Evolutionary conservation across 2,888 invertebrate genomes (phyloP).

Genomic region (Nowickia ferox): DNA sequence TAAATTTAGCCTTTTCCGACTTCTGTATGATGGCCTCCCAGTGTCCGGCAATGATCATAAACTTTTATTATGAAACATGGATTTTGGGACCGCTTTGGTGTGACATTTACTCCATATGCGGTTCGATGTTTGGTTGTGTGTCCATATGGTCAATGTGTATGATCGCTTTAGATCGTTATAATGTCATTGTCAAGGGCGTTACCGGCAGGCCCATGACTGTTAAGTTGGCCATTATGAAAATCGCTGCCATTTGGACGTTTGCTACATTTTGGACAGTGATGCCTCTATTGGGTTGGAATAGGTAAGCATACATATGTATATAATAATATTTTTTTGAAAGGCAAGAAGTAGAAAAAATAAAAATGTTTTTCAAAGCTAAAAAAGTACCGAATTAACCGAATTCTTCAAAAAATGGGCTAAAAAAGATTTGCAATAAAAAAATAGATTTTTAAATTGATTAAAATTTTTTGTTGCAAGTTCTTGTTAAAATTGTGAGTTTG

Average conservation of each 20-base stretch:
- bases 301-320: slow-evolving; percentile 74
- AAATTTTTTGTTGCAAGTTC: no score
- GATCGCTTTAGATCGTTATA: slow-evolving; percentile 95
- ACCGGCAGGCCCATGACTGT: slow-evolving; percentile 85
- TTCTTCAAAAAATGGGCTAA: no score
- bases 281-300: slow-evolving; percentile 86
- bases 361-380: no score
- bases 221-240: slow-evolving; percentile 83
- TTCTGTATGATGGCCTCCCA: slow-evolving; percentile 85
- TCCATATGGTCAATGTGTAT: slow-evolving; percentile 96
- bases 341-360: no score
- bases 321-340: background rate
- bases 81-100: slow-evolving; percentile 85
- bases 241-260: slow-evolving; percentile 84
- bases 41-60: slow-evolving; percentile 85
- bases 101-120: slow-evolving; percentile 85
- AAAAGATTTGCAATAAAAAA: no score
- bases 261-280: slow-evolving; percentile 84
- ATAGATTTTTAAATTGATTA: no score
- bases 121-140: slow-evolving; percentile 91
- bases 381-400: no score
- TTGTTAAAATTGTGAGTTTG: no score
- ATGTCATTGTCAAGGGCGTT: slow-evolving; percentile 93
- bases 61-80: slow-evolving; percentile 86
- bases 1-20: slow-evolving; percentile 87